These are phyloP conservation scores for Heliconius hortense DNA, from an alignment of 2,888 invertebrate genomes.

Conservation along the genomic window DNA sequence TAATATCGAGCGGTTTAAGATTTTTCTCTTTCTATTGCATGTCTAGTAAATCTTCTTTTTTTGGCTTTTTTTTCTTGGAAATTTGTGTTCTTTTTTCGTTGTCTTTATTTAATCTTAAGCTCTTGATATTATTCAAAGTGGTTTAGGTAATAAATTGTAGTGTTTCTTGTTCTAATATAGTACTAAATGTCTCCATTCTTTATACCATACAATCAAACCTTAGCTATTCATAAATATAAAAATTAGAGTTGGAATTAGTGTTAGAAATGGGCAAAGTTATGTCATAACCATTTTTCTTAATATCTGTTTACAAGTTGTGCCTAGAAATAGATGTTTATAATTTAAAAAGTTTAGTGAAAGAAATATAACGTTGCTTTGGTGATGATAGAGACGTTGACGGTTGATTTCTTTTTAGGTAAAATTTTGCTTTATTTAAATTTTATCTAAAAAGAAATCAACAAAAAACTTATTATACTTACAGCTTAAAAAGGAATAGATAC, in stretches of 20 bases:
- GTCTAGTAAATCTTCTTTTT: neutral
- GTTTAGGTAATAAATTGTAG: neutral
- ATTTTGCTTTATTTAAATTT: no score
- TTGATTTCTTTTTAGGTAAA: no score
- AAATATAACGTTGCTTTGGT: neutral
- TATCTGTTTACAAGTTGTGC: neutral
- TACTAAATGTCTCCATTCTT: neutral
- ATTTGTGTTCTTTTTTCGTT: neutral
- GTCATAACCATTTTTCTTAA: neutral
- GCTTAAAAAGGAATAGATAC: no score
- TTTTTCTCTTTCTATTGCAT: constrained; percentile 4
- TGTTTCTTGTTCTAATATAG: constrained; percentile 4
- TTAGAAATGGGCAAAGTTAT: neutral
- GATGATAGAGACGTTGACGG: neutral
- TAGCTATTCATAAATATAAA: neutral
- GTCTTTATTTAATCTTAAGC: neutral
- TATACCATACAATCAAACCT: neutral
- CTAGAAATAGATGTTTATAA: neutral
- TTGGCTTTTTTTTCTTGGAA: neutral
- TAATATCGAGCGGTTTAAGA: constrained; percentile 1
- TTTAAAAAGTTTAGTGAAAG: neutral
- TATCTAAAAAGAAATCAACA: no score
- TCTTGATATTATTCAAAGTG: constrained; percentile 14
- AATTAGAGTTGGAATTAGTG: neutral
- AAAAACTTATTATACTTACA: no score